Evolutionary conservation across 2,888 invertebrate species (phyloP).

Genomic region (Cosmorhoe ocellata): DNA sequence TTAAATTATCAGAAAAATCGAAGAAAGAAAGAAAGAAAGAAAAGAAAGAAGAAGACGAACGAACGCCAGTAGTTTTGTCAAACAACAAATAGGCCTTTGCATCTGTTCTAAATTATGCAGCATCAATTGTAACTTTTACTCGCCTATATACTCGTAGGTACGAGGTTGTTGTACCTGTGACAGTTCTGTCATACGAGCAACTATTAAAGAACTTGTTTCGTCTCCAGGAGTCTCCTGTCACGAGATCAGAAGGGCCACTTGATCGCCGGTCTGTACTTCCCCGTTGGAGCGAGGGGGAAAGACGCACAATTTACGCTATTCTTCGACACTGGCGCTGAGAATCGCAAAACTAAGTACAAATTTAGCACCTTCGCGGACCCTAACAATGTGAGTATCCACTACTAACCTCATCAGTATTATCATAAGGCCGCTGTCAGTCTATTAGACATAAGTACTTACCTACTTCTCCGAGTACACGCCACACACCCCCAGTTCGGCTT

Average conservation of each 20-base stretch:
- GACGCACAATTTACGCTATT: constrained; percentile 90
- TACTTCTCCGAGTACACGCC: no score
- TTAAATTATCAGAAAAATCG: no score
- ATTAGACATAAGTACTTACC: no score
- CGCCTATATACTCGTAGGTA: no score
- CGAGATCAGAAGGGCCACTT: constrained; percentile 93
- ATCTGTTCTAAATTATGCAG: no score
- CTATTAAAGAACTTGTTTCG: background rate
- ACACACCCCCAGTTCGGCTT: no score
- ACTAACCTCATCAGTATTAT: background rate
- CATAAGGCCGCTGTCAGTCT: background rate
- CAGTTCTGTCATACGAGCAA: background rate
- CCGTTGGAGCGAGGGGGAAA: constrained; percentile 80
- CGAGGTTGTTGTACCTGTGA: no score
- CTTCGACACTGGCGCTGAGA: constrained; percentile 86
- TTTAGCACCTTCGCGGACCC: constrained; percentile 86
- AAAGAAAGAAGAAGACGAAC: no score
- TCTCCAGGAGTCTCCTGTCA: constrained; percentile 87
- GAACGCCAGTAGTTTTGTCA: no score
- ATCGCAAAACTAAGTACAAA: constrained; percentile 88
- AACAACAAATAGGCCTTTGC: no score
- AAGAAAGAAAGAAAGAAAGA: no score
- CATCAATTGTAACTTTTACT: no score
- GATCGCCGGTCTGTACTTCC: constrained; percentile 93
- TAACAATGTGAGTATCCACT: constrained; percentile 76